These are phyloP conservation scores for Nesogale talazaci DNA, from an alignment of 2,113 vertebrate species.

Conservation along the genomic window DNA sequence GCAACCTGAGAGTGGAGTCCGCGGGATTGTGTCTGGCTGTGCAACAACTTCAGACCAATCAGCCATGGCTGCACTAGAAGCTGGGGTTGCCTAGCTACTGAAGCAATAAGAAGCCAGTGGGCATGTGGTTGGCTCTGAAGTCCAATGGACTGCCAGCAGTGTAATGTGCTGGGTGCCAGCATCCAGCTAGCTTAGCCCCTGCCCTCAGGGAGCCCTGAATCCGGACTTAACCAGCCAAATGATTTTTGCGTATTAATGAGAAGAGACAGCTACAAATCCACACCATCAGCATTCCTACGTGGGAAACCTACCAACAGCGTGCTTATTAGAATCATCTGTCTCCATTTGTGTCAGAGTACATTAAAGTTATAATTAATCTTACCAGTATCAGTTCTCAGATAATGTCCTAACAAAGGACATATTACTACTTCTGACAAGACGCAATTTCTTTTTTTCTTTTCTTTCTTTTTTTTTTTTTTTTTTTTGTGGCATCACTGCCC, in stretches of 20 bases:
- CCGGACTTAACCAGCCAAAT: not conserved
- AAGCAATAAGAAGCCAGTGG: not conserved
- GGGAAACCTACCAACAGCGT: constrained; percentile 3
- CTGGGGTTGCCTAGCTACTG: not conserved
- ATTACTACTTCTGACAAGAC: constrained; percentile 29
- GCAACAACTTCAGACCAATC: not conserved
- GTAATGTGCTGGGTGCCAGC: rapidly evolving
- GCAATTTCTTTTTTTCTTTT: too few relatives aligned
- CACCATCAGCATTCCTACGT: constrained; percentile 10
- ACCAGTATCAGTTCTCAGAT: constrained; percentile 26
- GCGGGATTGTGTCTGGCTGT: too few relatives aligned
- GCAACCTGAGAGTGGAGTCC: too few relatives aligned
- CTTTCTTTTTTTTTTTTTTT: too few relatives aligned
- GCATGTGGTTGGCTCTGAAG: not conserved
- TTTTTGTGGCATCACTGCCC: too few relatives aligned
- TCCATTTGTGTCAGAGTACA: constrained; percentile 62
- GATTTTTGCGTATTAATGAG: constrained; percentile 8
- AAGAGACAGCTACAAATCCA: constrained; percentile 33
- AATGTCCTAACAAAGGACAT: constrained; percentile 61
- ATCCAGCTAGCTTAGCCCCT: not conserved
- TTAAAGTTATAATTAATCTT: constrained; percentile 69
- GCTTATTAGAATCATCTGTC: constrained; percentile 62
- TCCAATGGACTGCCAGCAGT: not conserved
- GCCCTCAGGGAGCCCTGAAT: not conserved
- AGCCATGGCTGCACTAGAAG: not conserved